Conservation (phyloP, 2,888 invertebrate species). For the Eucriotettix oculatus region DNA sequence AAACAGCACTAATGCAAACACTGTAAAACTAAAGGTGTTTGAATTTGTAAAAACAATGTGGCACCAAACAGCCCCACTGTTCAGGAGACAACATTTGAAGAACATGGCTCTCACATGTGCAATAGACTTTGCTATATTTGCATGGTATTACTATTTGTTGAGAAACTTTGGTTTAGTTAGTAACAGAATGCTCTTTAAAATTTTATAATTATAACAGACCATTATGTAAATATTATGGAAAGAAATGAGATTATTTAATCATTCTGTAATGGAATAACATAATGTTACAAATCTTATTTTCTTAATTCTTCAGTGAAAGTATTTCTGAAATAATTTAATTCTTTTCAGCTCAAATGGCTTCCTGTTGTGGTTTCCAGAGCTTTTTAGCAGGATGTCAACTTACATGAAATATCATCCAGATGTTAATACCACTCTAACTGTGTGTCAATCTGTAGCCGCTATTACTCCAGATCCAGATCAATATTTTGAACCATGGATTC, state of each 20-base stretch:
- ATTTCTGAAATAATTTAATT: not conserved
- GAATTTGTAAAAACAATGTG: conserved; percentile 18
- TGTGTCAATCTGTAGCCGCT: not conserved
- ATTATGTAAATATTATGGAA: no score
- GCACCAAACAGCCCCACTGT: conserved; percentile 25
- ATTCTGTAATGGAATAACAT: no score
- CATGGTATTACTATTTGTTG: conserved; percentile 15
- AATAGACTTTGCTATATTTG: conserved; percentile 26
- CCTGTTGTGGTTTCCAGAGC: conserved; percentile 25
- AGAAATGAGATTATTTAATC: no score
- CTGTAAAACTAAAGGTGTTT: no score
- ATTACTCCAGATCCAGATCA: not conserved
- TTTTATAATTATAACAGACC: no score
- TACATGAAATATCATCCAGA: conserved; percentile 19
- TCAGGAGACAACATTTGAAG: conserved; percentile 19
- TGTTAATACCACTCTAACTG: conserved; percentile 5
- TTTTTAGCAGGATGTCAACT: conserved; percentile 21
- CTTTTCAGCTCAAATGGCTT: conserved; percentile 15
- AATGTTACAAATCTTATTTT: no score
- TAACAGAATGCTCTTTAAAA: no score
- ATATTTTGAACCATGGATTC: not conserved
- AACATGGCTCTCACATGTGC: conserved; percentile 25
- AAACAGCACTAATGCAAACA: no score
- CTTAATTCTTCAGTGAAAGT: no score
- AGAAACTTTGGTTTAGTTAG: no score